Evolutionary conservation across 2,888 invertebrate genomes (phyloP), one percentile per base, ranked within the genome.

Genomic region (Thyatira batis): DNA sequence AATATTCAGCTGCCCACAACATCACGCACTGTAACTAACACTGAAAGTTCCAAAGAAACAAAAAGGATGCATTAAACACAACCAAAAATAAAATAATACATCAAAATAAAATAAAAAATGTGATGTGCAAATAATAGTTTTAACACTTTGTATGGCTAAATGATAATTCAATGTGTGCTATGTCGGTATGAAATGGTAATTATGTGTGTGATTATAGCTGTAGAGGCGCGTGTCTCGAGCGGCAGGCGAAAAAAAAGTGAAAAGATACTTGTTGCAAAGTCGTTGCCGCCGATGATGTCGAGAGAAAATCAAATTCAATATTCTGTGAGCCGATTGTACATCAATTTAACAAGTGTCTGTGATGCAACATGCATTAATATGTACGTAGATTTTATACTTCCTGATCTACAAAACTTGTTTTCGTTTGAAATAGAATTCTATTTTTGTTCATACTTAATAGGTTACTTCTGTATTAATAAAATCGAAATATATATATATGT

Each of bases 181-280:
- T 70, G 78, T 73, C 74, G 70, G 64, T 71, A 75, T 70, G 65
- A 75, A 80, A 77, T 69, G 69, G 73, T 79, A 78, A 79, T 76
- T 75, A 72, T 67, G 71, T 73, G 70, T 71, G 69, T 73, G 75
- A 82, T 81, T 80, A 80, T 65, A 73, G 71, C 75, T 68, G 68
- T 71, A 75, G 76, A 85, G 72, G 77, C 88, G 89, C 85, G 87
- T 84, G 87, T 73, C 74, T 82, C 71, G 73, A 76, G 71, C 76
- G 76, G 74, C 82, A 71, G 78, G 76, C 84, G 82, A 87, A 91
- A 91, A 90, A 89, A 90, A 90, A 92, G 91, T 89, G 91, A 90
- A 91, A 91, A 85, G 82, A 76, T 61, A 71, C 74, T 66, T 60
- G 77, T 73, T 69, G 73, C 67, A 63, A 71, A 80, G 78, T 79